Evolutionary conservation across 2,888 invertebrate species (phyloP).

Genomic region (Cotesia congregata): DNA sequence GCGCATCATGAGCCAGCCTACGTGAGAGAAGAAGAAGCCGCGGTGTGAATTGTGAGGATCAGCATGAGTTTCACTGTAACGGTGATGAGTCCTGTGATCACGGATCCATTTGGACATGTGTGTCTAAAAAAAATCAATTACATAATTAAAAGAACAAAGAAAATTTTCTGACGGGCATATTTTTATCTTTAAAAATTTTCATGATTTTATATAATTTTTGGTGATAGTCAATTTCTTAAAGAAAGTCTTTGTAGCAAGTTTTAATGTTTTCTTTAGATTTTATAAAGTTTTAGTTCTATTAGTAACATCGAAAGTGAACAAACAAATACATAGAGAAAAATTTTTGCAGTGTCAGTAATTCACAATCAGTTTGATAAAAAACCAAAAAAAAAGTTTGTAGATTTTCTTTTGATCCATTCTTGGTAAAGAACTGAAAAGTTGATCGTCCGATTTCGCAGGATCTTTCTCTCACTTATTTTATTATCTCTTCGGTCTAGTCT

Average conservation of each 20-base stretch:
- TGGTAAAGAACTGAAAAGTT: conserved; percentile 25
- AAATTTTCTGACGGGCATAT: background rate
- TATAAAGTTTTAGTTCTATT: background rate
- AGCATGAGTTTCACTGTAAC: conserved; percentile 82
- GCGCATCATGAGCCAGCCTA: conserved; percentile 93
- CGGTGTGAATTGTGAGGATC: conserved; percentile 88
- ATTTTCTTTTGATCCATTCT: conserved; percentile 24
- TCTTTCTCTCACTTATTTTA: conserved; percentile 1
- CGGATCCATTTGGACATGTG: conserved; percentile 63
- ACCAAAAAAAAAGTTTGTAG: background rate
- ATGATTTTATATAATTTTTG: background rate
- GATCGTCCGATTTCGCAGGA: conserved; percentile 22
- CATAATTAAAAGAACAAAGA: background rate
- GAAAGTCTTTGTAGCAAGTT: no score
- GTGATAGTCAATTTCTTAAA: background rate
- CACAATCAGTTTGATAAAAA: conserved; percentile 3
- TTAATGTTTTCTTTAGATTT: no score
- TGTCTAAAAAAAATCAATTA: conserved; percentile 54
- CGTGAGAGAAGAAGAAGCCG: conserved; percentile 94
- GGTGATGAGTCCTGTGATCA: conserved; percentile 82
- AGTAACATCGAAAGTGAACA: background rate
- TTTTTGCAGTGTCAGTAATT: conserved; percentile 25
- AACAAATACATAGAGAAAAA: background rate
- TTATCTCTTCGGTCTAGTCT: background rate
- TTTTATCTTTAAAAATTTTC: no score